A percentile compares a stretch with the other conserved stretches of the same genome.
Conservation (phyloP, 1,140 invertebrate species). For the Trachymyrmex cornetzi region DNA sequence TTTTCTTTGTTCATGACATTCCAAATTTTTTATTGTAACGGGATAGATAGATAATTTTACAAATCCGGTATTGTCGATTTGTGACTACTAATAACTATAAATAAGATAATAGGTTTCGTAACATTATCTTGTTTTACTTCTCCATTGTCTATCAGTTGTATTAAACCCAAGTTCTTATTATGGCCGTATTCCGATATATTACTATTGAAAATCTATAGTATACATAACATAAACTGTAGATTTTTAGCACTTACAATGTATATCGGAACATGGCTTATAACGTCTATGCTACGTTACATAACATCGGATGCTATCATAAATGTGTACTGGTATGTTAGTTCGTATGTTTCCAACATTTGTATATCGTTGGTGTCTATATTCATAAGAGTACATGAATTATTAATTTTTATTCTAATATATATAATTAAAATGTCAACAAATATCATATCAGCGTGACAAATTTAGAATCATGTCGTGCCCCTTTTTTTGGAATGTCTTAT, state of each 20-base stretch:
- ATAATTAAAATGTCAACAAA: slow-evolving; percentile 50
- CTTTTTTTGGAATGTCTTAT: slow-evolving; percentile 17
- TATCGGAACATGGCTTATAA: background rate
- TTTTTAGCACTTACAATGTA: too few species aligned
- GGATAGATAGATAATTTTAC: slow-evolving; percentile 56
- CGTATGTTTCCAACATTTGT: slow-evolving; percentile 70
- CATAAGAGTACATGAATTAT: background rate
- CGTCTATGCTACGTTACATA: slow-evolving; percentile 35
- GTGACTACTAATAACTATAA: slow-evolving; percentile 48
- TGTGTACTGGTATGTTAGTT: slow-evolving; percentile 77
- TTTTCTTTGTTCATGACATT: slow-evolving; percentile 59
- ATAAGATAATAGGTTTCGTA: slow-evolving; percentile 59
- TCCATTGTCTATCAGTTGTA: slow-evolving; percentile 49
- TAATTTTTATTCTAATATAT: slow-evolving; percentile 2
- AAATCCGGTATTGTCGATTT: slow-evolving; percentile 64
- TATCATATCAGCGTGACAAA: slow-evolving; percentile 4
- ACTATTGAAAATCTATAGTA: too few species aligned
- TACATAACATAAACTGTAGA: too few species aligned
- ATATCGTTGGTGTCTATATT: slow-evolving; percentile 69
- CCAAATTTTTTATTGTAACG: slow-evolving; percentile 62
- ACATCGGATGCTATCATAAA: slow-evolving; percentile 38
- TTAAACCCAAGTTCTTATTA: slow-evolving; percentile 46
- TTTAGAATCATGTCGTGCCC: slow-evolving; percentile 12
- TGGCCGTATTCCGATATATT: too few species aligned
- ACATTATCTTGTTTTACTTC: slow-evolving; percentile 64